Evolutionary conservation across 2,797 vertebrate species (phyloP), one percentile per base, ranked within the genome.

Genomic region (Halcyon chelicuti): DNA sequence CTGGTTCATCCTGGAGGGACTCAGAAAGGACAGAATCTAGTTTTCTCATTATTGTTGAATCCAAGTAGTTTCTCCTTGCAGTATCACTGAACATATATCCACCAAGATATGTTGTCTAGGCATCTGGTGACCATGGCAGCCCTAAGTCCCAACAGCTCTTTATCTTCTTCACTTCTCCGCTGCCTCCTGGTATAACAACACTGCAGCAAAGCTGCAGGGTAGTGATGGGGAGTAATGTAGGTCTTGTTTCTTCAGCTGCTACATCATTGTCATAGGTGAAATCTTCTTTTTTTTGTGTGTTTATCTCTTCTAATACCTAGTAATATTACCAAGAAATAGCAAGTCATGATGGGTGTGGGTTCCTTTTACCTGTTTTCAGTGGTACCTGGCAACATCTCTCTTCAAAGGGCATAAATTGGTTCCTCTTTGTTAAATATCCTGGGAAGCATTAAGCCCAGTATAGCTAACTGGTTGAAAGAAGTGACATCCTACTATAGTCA

Each of bases 51-150:
- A 1, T 7, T 57, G 20, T 49, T 89, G 33, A 77, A 57, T 61
- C 18, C 51, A 20, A 35, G 28, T 47, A 91, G 5, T 33, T 94
- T 91, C 55, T 81, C 7, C 12, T 91, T 85, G 39, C 25, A 60
- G 0, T 10, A 31, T 25, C 1, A 2, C n/a, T 73, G 62, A 68
- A 35, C 0, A 0, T 51, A 9, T 26, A 39, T 61, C 39, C 46
- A 39, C 20, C 21, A n/a, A 0, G 5, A 39, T 35, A 17, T 1
- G 10, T 31, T 44, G 23, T 8, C 5, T 55, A 33, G 29, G 29
- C 42, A 58, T 22, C 22, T 3, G 3, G 33, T 54, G 46, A 16
- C 44, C 25, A 19, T 17, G 28, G 51, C 18, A 72, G 54, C 39
- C 16, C 14, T 46, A 17, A 7, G 16, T 66, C 15, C 37, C 49